Evolutionary conservation across 53 echinoderm and acorn worm genomes (phyloP).

Genomic region (Echinometra lucunter): DNA sequence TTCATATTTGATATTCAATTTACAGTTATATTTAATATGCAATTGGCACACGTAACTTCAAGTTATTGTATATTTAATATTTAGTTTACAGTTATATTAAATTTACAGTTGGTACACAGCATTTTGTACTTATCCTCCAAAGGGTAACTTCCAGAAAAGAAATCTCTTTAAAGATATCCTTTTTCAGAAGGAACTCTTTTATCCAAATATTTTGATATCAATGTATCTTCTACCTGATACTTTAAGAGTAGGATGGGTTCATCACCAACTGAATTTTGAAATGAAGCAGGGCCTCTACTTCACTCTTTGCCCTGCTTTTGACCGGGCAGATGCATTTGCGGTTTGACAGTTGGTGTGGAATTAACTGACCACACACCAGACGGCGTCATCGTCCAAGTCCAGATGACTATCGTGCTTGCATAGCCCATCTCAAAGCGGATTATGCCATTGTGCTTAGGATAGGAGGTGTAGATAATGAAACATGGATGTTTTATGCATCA

Average conservation of each 20-base stretch:
- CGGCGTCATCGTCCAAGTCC: background rate
- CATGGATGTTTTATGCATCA: constrained; percentile 31
- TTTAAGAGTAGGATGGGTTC: background rate
- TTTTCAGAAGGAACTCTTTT: too few relatives aligned
- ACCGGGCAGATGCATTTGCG: background rate
- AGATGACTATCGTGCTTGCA: background rate
- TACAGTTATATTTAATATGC: too few relatives aligned
- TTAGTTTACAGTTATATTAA: too few relatives aligned
- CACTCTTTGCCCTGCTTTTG: constrained; percentile 16
- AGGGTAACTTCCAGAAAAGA: too few relatives aligned
- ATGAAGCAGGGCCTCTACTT: background rate
- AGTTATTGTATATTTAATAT: too few relatives aligned
- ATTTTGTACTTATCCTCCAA: too few relatives aligned
- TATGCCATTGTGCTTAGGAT: constrained; percentile 33
- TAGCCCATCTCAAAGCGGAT: background rate
- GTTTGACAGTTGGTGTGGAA: constrained; percentile 11
- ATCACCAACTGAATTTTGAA: background rate
- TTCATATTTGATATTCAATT: too few relatives aligned
- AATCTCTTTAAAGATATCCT: background rate
- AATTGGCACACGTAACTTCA: too few relatives aligned
- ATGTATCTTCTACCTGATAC: background rate
- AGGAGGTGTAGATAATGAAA: background rate
- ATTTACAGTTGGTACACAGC: background rate
- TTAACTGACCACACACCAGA: constrained; percentile 25
- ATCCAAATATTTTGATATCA: background rate